These are phyloP conservation scores for Sturmia bella DNA, from an alignment of 2,888 invertebrate genomes.

Conservation along the genomic window DNA sequence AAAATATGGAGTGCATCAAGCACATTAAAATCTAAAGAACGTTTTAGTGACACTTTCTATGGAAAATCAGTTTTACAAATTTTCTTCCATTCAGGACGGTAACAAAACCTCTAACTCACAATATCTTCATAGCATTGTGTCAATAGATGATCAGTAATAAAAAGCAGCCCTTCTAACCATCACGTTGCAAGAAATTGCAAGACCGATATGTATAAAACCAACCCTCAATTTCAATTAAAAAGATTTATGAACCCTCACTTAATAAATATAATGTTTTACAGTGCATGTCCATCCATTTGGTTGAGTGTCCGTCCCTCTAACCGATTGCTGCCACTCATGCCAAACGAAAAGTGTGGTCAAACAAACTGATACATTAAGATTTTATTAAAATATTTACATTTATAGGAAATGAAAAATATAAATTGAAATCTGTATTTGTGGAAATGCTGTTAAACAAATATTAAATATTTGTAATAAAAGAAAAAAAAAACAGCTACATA, in stretches of 20 bases:
- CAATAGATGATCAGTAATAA: constrained; percentile 15
- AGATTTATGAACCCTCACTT: constrained; percentile 58
- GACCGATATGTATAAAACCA: constrained; percentile 38
- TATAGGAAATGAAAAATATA: constrained; percentile 32
- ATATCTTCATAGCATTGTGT: not conserved
- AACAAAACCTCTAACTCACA: constrained; percentile 11
- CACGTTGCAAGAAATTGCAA: not conserved
- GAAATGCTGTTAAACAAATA: constrained; percentile 59
- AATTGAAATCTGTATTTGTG: constrained; percentile 23
- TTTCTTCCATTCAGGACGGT: constrained; percentile 1
- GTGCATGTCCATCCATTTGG: not conserved
- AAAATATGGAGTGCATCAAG: not conserved
- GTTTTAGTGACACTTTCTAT: constrained; percentile 44
- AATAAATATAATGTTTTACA: constrained; percentile 10
- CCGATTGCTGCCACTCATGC: constrained; percentile 31
- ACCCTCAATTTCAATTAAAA: constrained; percentile 65
- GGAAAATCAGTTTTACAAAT: constrained; percentile 56
- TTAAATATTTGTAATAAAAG: constrained; percentile 53
- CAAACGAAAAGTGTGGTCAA: constrained; percentile 48
- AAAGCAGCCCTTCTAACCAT: constrained; percentile 31
- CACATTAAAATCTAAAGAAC: not conserved
- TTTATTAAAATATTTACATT: constrained; percentile 48
- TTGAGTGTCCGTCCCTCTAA: not conserved
- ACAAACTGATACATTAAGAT: constrained; percentile 30
- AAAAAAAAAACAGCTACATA: not conserved